A percentile compares a stretch with the other conserved stretches of the same genome.
These are phyloP conservation scores for Drosophila subsilvestris DNA, from an alignment of 2,888 invertebrate genomes.

Conservation along the genomic window DNA sequence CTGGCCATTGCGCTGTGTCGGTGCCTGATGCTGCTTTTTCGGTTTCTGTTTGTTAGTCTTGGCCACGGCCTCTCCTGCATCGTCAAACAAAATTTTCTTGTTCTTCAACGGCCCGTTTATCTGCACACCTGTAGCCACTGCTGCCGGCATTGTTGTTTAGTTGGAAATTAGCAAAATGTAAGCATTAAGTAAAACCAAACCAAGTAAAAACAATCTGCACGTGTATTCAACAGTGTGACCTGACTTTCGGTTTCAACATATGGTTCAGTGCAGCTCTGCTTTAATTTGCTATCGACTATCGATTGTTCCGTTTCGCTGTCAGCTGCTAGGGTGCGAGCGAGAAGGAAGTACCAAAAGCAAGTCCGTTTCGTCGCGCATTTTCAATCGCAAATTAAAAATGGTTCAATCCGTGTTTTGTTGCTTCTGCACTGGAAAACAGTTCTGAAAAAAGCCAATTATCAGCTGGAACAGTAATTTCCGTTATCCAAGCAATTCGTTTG, in stretches of 20 bases:
- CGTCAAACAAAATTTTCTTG: constrained; percentile 81
- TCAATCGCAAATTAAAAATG: constrained; percentile 9
- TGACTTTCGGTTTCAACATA: background rate
- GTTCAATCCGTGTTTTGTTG: background rate
- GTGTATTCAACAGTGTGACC: constrained; percentile 49
- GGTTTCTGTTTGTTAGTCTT: constrained; percentile 45
- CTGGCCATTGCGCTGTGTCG: constrained; percentile 31
- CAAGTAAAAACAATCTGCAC: constrained; percentile 46
- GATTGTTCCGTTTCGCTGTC: background rate
- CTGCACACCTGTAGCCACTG: constrained; percentile 51
- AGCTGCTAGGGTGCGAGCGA: background rate
- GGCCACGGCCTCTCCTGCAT: constrained; percentile 68
- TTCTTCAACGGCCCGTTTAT: constrained; percentile 63
- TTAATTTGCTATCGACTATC: too few relatives aligned
- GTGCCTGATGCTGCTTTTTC: constrained; percentile 32
- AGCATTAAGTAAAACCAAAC: constrained; percentile 38
- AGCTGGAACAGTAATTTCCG: background rate
- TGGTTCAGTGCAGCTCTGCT: constrained; percentile 2
- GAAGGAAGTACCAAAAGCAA: background rate
- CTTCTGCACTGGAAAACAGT: constrained; percentile 6
- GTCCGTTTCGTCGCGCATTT: constrained; percentile 1
- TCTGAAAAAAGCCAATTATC: background rate
- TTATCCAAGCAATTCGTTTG: background rate
- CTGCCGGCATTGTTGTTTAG: constrained; percentile 68
- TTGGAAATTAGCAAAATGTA: constrained; percentile 11